A percentile compares a stretch with the other conserved stretches of the same genome.
phyloP scores from a whole-genome alignment of 2,113 vertebrate genomes.

The Perca fluviatilis region DNA sequence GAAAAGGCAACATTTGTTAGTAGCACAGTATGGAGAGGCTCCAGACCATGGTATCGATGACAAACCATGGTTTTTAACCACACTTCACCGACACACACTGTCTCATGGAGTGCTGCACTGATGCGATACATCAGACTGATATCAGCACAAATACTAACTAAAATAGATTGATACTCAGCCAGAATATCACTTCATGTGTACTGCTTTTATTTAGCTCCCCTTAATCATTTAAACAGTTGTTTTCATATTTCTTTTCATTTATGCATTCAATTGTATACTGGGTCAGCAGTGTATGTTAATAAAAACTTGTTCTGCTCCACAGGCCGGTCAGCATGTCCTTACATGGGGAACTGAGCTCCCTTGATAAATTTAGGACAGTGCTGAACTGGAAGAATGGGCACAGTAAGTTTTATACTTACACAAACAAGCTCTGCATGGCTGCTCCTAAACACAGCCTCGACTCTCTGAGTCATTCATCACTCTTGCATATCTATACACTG shows the following conservation, averaged over 20 bases:
- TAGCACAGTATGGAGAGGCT: too few relatives aligned
- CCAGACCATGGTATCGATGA: too few relatives aligned
- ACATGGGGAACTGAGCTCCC: constrained; percentile 50
- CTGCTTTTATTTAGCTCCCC: neutral
- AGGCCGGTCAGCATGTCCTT: constrained; percentile 54
- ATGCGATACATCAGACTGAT: too few relatives aligned
- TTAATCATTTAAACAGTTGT: neutral
- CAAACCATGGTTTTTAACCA: too few relatives aligned
- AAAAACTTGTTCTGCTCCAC: constrained; percentile 45
- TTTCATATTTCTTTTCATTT: constrained; percentile 3
- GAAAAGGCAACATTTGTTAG: too few relatives aligned
- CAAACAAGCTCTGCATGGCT: constrained; percentile 51
- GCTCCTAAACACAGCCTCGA: neutral
- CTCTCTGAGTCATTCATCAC: constrained; percentile 1
- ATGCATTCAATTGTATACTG: constrained; percentile 3
- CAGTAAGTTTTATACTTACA: constrained; percentile 44
- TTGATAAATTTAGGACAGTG: constrained; percentile 58
- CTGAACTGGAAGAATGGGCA: constrained; percentile 62
- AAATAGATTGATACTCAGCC: too few relatives aligned
- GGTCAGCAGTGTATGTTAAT: constrained; percentile 26
- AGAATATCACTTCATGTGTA: too few relatives aligned
- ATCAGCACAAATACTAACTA: too few relatives aligned
- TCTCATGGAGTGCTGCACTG: too few relatives aligned
- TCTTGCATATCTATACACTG: neutral
- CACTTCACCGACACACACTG: too few relatives aligned